Base-by-base conservation (phyloP, 2,888 invertebrate species). In the Holacanthella duospinosa region DNA sequence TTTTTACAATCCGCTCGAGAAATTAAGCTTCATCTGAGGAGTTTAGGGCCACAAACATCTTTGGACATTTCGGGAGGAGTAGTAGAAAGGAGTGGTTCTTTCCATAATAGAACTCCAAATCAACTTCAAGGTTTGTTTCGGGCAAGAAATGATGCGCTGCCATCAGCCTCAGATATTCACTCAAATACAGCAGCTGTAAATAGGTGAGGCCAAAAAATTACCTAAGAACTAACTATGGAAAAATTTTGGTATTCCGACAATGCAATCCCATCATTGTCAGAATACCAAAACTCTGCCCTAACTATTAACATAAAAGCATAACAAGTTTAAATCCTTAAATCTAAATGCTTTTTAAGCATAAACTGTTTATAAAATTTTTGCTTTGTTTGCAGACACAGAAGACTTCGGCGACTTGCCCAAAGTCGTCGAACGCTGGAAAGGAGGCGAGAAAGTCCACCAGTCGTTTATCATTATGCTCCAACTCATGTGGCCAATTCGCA, bases 401-500 rank as follows among this genome's bases (percentile, higher is more conserved):
- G 73, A 65, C 64, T 73, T 53, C 68, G 71, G 48, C 60, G 73
- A 64, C 63, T 73, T 59, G 70, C 73, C 1, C 68, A 71, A 56
- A 71, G 71, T 61, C 61, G 73, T 64, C 43, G 69, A 53, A 68
- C 70, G 24, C 60, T 71, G 59, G 70, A 71, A 64, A 29, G 71
- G 61, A 61, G 71, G 29, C 53, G 73, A 43, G 73, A 73, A 64
- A 68, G 67, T 3, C 69, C 69, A 4, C 70, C 81, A 26, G 16
- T 29, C 3, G 6, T 29, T 26, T 25, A 9, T 44, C 3, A 6
- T 43, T 6, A n/a, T 44, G 2, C 29, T 28, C 6, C 57, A n/a
- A 58, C 28, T n/a, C 89, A 90, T 75, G 81, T 89, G 62, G 90
- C 90, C 2, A 85, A 84, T 27, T 87, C 85, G 28, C 88, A 89